Conservation (phyloP, 2,797 vertebrate species). For the Sebastes melanostomus region DNA sequence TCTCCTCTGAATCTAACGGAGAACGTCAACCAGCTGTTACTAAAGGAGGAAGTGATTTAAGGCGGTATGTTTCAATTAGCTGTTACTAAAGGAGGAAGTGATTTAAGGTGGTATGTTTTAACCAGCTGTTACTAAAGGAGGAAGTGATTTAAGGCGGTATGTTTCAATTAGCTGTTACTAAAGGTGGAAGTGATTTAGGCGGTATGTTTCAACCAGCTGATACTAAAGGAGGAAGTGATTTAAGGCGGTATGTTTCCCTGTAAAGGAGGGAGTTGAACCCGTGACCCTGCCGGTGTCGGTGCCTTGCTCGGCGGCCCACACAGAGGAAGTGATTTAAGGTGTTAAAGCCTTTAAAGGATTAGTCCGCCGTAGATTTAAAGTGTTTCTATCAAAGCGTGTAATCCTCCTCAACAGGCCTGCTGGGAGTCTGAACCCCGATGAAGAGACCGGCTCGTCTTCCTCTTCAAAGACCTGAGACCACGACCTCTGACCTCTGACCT, state of each 20-base stretch:
- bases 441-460: conserved; percentile 81
- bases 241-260: neutral
- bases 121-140: too few relatives aligned
- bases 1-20: neutral
- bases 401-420: conserved; percentile 32
- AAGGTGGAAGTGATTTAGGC: conserved; percentile 18
- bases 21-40: too few relatives aligned
- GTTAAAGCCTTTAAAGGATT: conserved; percentile 46
- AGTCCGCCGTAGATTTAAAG: neutral
- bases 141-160: too few relatives aligned
- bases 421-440: neutral
- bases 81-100: too few relatives aligned
- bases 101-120: too few relatives aligned
- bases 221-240: too few relatives aligned
- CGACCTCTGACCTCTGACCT: conserved; percentile 86
- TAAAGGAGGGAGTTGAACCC: neutral
- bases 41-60: too few relatives aligned
- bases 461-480: conserved; percentile 86
- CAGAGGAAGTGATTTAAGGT: conserved; percentile 22
- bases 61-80: too few relatives aligned
- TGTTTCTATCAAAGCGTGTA: conserved; percentile 44
- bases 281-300: neutral
- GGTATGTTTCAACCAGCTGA: too few relatives aligned
- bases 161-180: neutral
- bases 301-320: neutral